A percentile compares a stretch with the other conserved stretches of the same genome.
Conservation (phyloP, 64 coral and sea anemone species). For the Actinia tenebrosa region DNA sequence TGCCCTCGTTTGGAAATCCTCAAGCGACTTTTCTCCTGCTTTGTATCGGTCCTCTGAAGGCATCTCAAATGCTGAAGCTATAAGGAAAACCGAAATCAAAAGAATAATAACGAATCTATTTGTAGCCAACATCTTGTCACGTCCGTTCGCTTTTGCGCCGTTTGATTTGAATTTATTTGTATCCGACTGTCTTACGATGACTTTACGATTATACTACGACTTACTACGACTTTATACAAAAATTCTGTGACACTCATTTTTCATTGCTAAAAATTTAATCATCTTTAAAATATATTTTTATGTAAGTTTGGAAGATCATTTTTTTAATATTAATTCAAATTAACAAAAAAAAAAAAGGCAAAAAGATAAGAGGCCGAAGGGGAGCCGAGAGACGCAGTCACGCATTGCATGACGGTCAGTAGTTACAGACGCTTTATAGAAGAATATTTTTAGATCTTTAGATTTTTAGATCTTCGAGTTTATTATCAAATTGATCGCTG, state of each 20-base stretch:
- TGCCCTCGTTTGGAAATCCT: constrained; percentile 58
- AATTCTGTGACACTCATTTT: background rate
- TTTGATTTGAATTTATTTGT: background rate
- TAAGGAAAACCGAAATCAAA: background rate
- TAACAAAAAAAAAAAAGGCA: background rate
- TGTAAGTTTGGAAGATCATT: background rate
- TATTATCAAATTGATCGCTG: background rate
- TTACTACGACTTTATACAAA: background rate
- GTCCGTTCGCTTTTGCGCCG: constrained; percentile 2
- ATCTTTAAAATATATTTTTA: background rate
- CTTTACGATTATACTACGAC: background rate
- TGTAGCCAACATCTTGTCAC: background rate
- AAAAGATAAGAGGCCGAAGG: background rate
- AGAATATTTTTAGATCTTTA: background rate
- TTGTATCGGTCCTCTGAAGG: constrained; percentile 53
- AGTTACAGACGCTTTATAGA: constrained; percentile 17
- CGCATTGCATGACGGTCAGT: constrained; percentile 23
- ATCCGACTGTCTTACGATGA: background rate
- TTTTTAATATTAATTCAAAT: background rate
- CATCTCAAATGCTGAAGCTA: constrained; percentile 45
- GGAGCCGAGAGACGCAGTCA: background rate
- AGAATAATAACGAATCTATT: background rate
- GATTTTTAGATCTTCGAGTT: constrained; percentile 1
- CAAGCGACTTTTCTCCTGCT: constrained; percentile 52
- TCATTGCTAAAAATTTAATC: background rate